Conservation (phyloP, 2,888 invertebrate species). For the Himalopsyche tibetana region DNA sequence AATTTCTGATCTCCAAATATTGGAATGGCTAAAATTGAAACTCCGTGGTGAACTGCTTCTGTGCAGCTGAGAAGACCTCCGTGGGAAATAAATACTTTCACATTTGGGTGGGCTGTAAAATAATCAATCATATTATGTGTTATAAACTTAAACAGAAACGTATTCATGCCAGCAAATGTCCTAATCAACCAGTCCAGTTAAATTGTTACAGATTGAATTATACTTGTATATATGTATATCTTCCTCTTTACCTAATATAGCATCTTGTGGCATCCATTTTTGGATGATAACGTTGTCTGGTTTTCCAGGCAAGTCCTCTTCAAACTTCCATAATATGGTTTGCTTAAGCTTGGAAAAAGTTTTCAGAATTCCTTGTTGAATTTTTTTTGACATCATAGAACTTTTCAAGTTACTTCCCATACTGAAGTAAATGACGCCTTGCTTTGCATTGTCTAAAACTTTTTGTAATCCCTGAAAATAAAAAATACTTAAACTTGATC, state of each 20-base stretch:
- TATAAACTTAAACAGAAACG: too few relatives aligned
- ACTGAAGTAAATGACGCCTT: constrained; percentile 76
- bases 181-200: too few relatives aligned
- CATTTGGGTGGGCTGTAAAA: constrained; percentile 70
- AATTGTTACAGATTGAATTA: too few relatives aligned
- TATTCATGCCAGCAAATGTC: too few relatives aligned
- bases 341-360: constrained; percentile 73
- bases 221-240: not conserved
- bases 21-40: constrained; percentile 70
- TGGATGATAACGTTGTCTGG: constrained; percentile 73
- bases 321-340: constrained; percentile 75
- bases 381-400: constrained; percentile 69
- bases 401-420: constrained; percentile 73
- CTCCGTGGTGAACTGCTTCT: constrained; percentile 74
- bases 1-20: constrained; percentile 68
- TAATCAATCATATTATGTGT: too few relatives aligned
- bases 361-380: constrained; percentile 69
- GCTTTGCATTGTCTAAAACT: constrained; percentile 71
- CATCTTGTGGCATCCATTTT: constrained; percentile 73
- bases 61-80: constrained; percentile 76
- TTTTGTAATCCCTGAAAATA: constrained; percentile 70
- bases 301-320: constrained; percentile 68
- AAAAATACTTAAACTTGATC: not conserved
- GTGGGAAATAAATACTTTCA: constrained; percentile 75
- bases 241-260: constrained; percentile 69